Conservation (phyloP, 2,888 invertebrate species). For the Rugalucina vietnamica region DNA sequence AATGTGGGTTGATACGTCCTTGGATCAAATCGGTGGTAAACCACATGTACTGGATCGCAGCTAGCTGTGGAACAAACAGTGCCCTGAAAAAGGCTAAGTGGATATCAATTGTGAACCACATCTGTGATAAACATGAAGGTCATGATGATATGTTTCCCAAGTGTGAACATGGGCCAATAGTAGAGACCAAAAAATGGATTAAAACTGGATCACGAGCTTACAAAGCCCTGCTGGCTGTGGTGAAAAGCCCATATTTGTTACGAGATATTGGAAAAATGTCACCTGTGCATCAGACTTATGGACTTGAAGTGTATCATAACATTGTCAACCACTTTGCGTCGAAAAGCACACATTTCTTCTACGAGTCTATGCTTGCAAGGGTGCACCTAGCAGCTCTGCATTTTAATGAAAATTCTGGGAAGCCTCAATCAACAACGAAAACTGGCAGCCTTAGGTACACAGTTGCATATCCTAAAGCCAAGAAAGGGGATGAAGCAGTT, state of each 20-base stretch:
- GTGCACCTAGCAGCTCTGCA: conserved; percentile 31
- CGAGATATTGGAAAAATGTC: conserved; percentile 35
- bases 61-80: not conserved
- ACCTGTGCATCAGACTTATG: conserved; percentile 41
- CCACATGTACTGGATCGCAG: conserved; percentile 2
- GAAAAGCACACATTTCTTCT: conserved; percentile 34
- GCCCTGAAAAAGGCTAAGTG: not conserved
- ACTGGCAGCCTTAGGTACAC: conserved; percentile 7
- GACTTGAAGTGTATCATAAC: conserved; percentile 38
- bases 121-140: not conserved
- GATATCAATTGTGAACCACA: not conserved
- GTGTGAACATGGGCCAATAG: not conserved
- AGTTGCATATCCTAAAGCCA: conserved; percentile 27
- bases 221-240: conserved; percentile 24
- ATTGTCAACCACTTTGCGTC: conserved; percentile 42
- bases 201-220: conserved; percentile 17
- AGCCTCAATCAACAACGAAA: conserved; percentile 19
- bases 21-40: not conserved
- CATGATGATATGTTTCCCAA: not conserved
- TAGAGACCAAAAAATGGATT: not conserved
- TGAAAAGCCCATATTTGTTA: not conserved
- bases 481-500: conserved; percentile 26
- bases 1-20: not conserved
- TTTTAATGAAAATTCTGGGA: conserved; percentile 35
- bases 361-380: conserved; percentile 31